Evolutionary conservation across 2,888 invertebrate species (phyloP), one percentile per base, ranked within the genome.

Genomic region (Coleophora deauratella): DNA sequence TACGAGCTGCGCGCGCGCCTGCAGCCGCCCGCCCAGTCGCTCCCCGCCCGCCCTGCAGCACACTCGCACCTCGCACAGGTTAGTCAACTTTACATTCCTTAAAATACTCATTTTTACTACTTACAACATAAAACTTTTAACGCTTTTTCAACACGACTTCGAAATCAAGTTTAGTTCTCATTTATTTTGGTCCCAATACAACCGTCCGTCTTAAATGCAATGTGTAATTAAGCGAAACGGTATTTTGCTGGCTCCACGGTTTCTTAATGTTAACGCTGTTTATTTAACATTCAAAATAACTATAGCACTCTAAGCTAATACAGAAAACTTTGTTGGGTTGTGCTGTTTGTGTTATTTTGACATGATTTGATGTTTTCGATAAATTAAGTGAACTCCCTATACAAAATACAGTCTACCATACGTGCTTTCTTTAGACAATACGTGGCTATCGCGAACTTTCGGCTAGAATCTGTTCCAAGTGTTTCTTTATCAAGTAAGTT

Each of bases 21-120:
- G 6, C 74, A 71, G 77, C 76, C 72, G 78, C 76, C 82, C 82
- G 81, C 82, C 81, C 82, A 82, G 82, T 82, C 77, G 61, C 55
- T 72, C 61, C 65, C 79, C 73, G 79, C 76, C 82, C 84, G 84
- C 84, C 82, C 66, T 51, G 51, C 68, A 54, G 64, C 69, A 68
- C 74, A 70, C 77, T 67, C 68, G 65, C 65, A 47, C 46, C 47
- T 14, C 38, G 34, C 36, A 43, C 63, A 70, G 78, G 78, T 78
- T 49, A 77, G 79, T 65, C 45, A 10, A 31, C 27, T 13, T 31
- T 31, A 31, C 10, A 31, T 11, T 4, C 31, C 31, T 4, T 31
- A 10, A 10, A 31, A 31, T 4, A 11, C 11, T n/a, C 2, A 9
- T 11, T 8, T 10, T 11, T 11, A 31, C 31, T 11, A 31, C 31